Evolutionary conservation across 2,113 vertebrate genomes (phyloP), one percentile per base, ranked within the genome.

Genomic region (Sapayoa aenigma): DNA sequence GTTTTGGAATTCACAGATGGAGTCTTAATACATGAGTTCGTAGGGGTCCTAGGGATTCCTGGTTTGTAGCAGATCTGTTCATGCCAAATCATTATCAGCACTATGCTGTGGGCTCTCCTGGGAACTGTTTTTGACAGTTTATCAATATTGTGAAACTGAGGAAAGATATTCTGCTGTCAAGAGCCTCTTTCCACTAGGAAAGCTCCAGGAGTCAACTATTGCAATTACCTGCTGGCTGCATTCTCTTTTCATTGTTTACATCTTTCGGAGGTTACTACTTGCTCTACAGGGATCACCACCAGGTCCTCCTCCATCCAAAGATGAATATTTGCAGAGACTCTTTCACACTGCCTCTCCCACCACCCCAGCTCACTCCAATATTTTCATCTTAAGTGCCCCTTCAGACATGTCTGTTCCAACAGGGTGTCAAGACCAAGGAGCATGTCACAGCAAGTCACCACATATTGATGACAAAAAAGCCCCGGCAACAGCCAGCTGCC

Each of bases 1-100:
- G 44, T n/a, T 91, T 87, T 62, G n/a, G 83, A 94, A 93, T 73
- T 91, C 58, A 82, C 63, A 73, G 78, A 66, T 82, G 74, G 62
- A 76, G 21, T 53, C 14, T 6, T 69, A 68, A 46, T 30, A 35
- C 31, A 74, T 62, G 27, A 62, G 27, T 76, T 93, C 50, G 50
- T 69, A 46, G 35, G 77, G 18, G 37, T 84, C 88, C 79, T 92
- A 75, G 31, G n/a, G 75, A 71, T 84, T 92, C 88, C 50, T 79
- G 77, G 23, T 71, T 14, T 83, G 71, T 25, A 69, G 37, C 33
- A 84, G 56, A 75, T 89, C 69, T 94, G 78, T 77, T 90, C 33
- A 28, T 23, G 30, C 69, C 37, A 73, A 87, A 42, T 69, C 0
- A 0, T 66, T 77, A 73, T 31, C 67, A 76, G 91, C 49, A 87